phyloP scores from a whole-genome alignment of 2,888 invertebrate species.

The Cenopis cana region DNA sequence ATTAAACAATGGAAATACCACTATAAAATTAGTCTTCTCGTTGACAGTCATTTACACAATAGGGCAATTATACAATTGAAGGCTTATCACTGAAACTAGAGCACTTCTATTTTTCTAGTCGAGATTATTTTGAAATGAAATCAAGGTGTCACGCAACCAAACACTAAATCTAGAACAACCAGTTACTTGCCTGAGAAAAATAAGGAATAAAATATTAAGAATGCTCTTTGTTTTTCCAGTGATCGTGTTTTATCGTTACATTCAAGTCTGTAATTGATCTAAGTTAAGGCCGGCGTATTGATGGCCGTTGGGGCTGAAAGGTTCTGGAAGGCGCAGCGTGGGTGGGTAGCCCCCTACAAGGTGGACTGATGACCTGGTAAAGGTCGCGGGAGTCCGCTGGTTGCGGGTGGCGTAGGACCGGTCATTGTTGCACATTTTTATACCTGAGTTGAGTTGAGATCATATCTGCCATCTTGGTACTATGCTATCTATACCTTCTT shows the following conservation, averaged over 20 bases:
- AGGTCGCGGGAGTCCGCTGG: too few relatives aligned
- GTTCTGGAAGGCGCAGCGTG: too few relatives aligned
- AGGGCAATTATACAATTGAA: constrained; percentile 12
- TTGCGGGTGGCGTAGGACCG: too few relatives aligned
- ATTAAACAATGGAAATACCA: constrained; percentile 5
- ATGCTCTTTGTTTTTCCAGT: not conserved
- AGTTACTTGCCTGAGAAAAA: not conserved
- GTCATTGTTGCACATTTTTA: too few relatives aligned
- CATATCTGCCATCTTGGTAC: too few relatives aligned
- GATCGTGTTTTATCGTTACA: not conserved
- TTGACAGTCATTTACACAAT: constrained; percentile 16
- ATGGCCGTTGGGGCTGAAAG: too few relatives aligned
- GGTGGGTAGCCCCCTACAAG: too few relatives aligned
- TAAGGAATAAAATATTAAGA: not conserved
- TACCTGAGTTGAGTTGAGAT: too few relatives aligned
- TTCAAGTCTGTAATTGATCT: not conserved
- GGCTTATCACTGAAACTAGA: constrained; percentile 22
- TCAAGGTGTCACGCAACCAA: constrained; percentile 9
- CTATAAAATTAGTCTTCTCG: not conserved
- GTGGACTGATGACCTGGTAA: too few relatives aligned
- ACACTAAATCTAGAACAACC: not conserved
- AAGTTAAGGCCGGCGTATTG: too few relatives aligned
- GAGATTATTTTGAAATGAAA: not conserved
- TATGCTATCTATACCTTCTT: too few relatives aligned
- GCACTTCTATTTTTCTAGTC: constrained; percentile 12